Evolutionary conservation across 1,140 invertebrate species (phyloP), one percentile per base, ranked within the genome.

Genomic region (Argopecten irradians): DNA sequence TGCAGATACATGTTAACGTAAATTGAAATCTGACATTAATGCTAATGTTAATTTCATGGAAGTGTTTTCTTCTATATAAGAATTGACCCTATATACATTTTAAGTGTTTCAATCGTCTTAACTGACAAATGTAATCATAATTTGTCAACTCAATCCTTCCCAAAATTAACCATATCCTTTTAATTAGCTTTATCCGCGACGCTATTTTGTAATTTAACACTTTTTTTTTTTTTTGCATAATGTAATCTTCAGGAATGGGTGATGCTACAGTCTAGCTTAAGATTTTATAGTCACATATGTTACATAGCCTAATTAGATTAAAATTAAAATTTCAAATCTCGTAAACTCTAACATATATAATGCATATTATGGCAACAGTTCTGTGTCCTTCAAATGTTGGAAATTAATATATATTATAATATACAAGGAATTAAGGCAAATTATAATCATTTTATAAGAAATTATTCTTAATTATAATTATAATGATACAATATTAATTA

Each of bases 181-280:
- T 71, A 71, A 71, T 71, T 71, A 71, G 55, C 55, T 28, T 71
- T n/a, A 71, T 71, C 55, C 55, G n/a, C 16, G 55, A 71, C 55
- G 16, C 5, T 39, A 71, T 71, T 71, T 71, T 71, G 55, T 71
- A 71, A 28, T 71, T 28, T 71, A 28, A n/a, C 14, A 16, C 22
- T 11, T 28, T 28, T 28, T 71, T 22, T 71, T 28, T 71, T 22
- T 71, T 71, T 71, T n/a, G 55, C 28, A n/a, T 71, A 71, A 71
- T 71, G n/a, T 28, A 71, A 28, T 5, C 55, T 28, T 2, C 55
- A n/a, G 16, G 28, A 11, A 3, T 3, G 5, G 55, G 7, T 71
- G 28, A 71, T 71, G 28, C 55, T 13, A 71, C 5, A 71, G 0
- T 28, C 8, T 28, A 71, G n/a, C n/a, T 7, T 11, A 28, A 3